A percentile compares a stretch with the other conserved stretches of the same genome.
Evolutionary conservation across 2,888 invertebrate genomes (phyloP).

Genomic region (Machimus atricapillus): DNA sequence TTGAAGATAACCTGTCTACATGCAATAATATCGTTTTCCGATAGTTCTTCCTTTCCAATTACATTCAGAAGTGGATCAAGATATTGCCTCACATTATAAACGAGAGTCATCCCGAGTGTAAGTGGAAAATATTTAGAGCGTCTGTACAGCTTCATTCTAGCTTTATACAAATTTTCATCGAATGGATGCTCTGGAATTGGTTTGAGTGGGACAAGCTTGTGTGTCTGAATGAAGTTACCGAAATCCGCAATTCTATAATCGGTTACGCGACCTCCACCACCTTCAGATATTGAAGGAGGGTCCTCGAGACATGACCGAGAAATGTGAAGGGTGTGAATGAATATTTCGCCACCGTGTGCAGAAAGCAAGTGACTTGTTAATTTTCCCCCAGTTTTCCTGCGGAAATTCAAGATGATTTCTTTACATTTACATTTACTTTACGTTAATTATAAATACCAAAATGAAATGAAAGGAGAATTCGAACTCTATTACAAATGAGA

Average conservation of each 20-base stretch:
- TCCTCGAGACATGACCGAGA: conserved; percentile 89
- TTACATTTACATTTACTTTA: too few relatives aligned
- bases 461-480: too few relatives aligned
- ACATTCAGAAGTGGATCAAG: conserved; percentile 81
- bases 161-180: conserved; percentile 65
- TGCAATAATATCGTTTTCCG: conserved; percentile 84
- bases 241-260: conserved; percentile 90
- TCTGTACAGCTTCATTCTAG: conserved; percentile 74
- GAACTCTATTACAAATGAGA: too few relatives aligned
- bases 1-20: conserved; percentile 86
- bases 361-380: conserved; percentile 92
- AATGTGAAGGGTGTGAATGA: conserved; percentile 89
- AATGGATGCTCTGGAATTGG: conserved; percentile 56
- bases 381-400: conserved; percentile 79
- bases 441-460: neutral
- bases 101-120: conserved; percentile 85
- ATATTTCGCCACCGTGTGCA: conserved; percentile 94
- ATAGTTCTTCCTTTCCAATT: conserved; percentile 81
- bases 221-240: conserved; percentile 85
- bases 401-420: conserved; percentile 16
- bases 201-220: conserved; percentile 77
- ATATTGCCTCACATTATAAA: conserved; percentile 82
- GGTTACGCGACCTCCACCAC: conserved; percentile 90
- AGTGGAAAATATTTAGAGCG: conserved; percentile 89
- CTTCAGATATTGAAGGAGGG: conserved; percentile 94